phyloP scores from a whole-genome alignment of 1,140 invertebrate genomes.

The Oppia nitens region DNA sequence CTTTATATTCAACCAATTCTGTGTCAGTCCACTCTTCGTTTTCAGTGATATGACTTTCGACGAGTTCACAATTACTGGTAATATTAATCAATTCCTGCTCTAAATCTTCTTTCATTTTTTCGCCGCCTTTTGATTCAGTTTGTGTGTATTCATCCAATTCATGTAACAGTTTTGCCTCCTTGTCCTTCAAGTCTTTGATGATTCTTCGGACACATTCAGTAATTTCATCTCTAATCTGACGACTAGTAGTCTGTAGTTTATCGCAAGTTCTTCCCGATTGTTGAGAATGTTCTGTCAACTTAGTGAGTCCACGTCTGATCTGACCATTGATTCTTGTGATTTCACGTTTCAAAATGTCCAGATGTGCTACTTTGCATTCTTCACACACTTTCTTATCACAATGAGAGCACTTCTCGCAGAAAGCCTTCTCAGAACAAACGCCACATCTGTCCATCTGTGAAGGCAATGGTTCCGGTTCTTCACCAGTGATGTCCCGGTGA shows the following conservation, averaged over 20 bases:
- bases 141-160: constrained; percentile 75
- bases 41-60: constrained; percentile 76
- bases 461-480: constrained; percentile 24
- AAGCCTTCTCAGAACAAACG: constrained; percentile 86
- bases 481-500: constrained; percentile 76
- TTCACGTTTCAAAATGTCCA: constrained; percentile 85
- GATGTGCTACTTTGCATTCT: constrained; percentile 78
- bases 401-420: constrained; percentile 70
- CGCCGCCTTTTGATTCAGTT: constrained; percentile 60
- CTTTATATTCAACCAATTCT: constrained; percentile 59
- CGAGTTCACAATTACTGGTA: constrained; percentile 81
- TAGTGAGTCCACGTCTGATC: constrained; percentile 60
- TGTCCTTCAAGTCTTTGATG: constrained; percentile 64
- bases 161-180: constrained; percentile 64
- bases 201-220: constrained; percentile 76
- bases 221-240: constrained; percentile 70
- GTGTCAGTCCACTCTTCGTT: constrained; percentile 41
- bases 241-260: constrained; percentile 63
- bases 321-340: constrained; percentile 60
- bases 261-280: constrained; percentile 68
- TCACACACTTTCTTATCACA: constrained; percentile 81
- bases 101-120: constrained; percentile 73
- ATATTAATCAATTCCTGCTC: constrained; percentile 84
- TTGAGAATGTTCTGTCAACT: constrained; percentile 61
- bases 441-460: constrained; percentile 32